Base-by-base conservation (phyloP, 2,888 invertebrate genomes). In the Perithous albicinctus region DNA sequence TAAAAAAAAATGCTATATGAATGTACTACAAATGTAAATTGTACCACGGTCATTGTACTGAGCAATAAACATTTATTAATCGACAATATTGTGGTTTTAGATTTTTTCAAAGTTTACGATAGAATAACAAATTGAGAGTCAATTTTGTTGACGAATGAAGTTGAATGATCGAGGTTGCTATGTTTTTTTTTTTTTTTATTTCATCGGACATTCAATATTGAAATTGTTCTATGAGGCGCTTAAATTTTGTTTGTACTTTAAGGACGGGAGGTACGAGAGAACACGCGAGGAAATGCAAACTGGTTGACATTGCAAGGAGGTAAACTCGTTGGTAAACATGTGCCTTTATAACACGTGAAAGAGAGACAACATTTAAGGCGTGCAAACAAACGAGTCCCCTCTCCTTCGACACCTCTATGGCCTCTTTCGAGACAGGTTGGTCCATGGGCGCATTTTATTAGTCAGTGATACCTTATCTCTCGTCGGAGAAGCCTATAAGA, bases 381-480 rank as follows among this genome's bases (percentile, higher is more conserved):
- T 72, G 72, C 46, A 41, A 70, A 69, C 78, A 76, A 78, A 70
- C 66, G 67, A n/a, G n/a, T 67, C 70, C 75, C 75, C 63, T 51
- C 67, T 26, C 48, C 61, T 43, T 59, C 75, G 66, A 76, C 75
- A 82, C 78, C 82, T n/a, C n/a, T 78, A 75, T 72, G 74, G 80
- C 64, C 64, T 74, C 41, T 75, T 63, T 82, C 78, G 75, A 75
- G 70, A 78, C 66, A 72, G 66, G 79, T 79, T 82, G 80, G 84
- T 81, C 84, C 80, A 84, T 76, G 77, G 72, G 64, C 51, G 61
- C 78, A 75, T 81, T n/a, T n/a, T 79, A 84, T 85, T 85, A 84
- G 78, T 78, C 80, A 84, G 83, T 85, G 86, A 86, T 86, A 86
- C 73, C 83, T 86, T 86, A 86, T 86, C 86, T 86, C 80, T 67